These are phyloP conservation scores for Drosophila longiperda DNA, from an alignment of 2,888 invertebrate species.

Conservation along the genomic window DNA sequence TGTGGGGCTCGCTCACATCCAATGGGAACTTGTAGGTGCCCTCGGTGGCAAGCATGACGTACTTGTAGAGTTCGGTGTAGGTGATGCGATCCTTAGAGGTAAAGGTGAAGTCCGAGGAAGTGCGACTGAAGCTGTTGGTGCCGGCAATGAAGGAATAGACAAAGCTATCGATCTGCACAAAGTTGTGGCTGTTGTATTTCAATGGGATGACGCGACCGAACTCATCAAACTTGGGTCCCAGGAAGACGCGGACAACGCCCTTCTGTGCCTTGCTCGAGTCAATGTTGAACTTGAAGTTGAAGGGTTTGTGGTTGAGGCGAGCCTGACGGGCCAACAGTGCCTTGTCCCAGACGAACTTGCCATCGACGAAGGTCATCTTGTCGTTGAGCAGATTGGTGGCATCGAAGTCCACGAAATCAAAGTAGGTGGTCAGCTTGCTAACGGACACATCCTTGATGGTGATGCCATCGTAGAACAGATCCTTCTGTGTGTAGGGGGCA, in stretches of 20 bases:
- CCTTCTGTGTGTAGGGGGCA: conserved; percentile 87
- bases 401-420: conserved; percentile 88
- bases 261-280: conserved; percentile 87
- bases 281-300: conserved; percentile 87
- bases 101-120: conserved; percentile 88
- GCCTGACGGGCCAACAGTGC: conserved; percentile 87
- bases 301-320: conserved; percentile 89
- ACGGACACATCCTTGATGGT: conserved; percentile 87
- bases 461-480: conserved; percentile 88
- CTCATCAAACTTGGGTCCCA: conserved; percentile 89
- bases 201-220: conserved; percentile 87
- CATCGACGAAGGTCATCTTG: conserved; percentile 85
- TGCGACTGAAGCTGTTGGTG: conserved; percentile 88
- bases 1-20: conserved; percentile 87
- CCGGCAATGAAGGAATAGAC: conserved; percentile 87
- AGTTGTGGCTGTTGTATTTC: conserved; percentile 87
- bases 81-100: conserved; percentile 88
- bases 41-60: conserved; percentile 87
- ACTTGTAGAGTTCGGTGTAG: conserved; percentile 88
- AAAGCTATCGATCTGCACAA: conserved; percentile 88
- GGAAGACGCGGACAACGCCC: conserved; percentile 88
- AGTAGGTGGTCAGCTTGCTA: conserved; percentile 90
- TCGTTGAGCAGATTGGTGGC: conserved; percentile 87
- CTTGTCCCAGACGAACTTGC: conserved; percentile 76
- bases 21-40: conserved; percentile 86